Base-by-base conservation (phyloP, 2,113 vertebrate genomes). In the Aythya baeri region DNA sequence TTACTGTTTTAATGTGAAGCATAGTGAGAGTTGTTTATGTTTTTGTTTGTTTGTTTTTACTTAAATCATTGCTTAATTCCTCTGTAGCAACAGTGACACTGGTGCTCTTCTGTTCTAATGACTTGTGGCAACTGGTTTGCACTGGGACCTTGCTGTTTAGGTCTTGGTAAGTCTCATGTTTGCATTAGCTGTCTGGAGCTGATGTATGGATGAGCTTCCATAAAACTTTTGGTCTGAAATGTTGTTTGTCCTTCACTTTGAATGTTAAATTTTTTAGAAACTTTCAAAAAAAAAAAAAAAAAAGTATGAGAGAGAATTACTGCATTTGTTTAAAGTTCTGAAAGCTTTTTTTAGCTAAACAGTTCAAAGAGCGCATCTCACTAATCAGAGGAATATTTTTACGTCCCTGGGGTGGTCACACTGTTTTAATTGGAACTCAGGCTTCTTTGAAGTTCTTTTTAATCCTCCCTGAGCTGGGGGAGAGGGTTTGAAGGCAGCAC, bases 381-480 rank as follows among this genome's bases (percentile, higher is more conserved):
- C 97, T 98, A 98, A 98, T 98, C 97, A 97, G 97, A 97, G 83
- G 97, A 96, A 96, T 97, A 89, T 97, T 97, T 97, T 92, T 84
- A 96, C 61, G 3, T 97, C 98, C 97, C 97, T 34, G 8, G 95
- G 97, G 97, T 98, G 97, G 97, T 96, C 96, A 94, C 96, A 96
- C 79, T 83, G 94, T 96, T 97, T 98, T 98, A 98, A 98, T 98
- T 98, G 98, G 98, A 94, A 95, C 97, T 97, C n/a, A 1, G 89
- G 94, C 96, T 96, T 83, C 97, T 98, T 98, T 98, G 98, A 98
- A 98, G 97, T 97, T 96, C 96, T 96, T 92, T 93, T 94, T 98
- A 98, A 98, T 98, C 97, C 98, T 98, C 91, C 95, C 92, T 90
- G 97, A 97, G 97, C 97, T 95, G 87, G 94, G 88, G 95, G 97